Evolutionary conservation across 2,888 invertebrate species (phyloP).

Genomic region (Rhodophaea formosa): DNA sequence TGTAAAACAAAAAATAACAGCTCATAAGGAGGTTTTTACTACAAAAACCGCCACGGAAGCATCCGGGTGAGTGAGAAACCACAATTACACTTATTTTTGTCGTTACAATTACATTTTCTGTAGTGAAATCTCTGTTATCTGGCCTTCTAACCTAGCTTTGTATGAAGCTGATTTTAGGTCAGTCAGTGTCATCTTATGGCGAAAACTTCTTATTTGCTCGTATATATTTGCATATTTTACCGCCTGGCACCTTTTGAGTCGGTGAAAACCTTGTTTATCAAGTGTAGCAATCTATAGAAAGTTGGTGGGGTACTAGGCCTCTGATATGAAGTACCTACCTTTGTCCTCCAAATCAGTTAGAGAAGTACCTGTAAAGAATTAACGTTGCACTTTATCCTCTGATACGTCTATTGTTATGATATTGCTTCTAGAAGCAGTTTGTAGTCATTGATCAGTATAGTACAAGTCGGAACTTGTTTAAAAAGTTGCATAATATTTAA

Average conservation of each 20-base stretch:
- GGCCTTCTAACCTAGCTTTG: conserved; percentile 47
- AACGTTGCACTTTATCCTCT: background rate
- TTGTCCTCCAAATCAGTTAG: background rate
- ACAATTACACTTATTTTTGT: conserved; percentile 32
- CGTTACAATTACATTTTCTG: conserved; percentile 26
- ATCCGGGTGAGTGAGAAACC: conserved; percentile 69
- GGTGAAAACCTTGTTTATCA: conserved; percentile 30
- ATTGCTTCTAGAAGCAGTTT: background rate
- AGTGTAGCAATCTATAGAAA: conserved; percentile 23
- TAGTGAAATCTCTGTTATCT: conserved; percentile 36
- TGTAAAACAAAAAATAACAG: conserved; percentile 54
- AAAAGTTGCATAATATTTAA: conserved; percentile 1
- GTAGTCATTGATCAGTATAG: background rate
- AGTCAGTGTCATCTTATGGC: conserved; percentile 59
- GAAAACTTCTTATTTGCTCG: conserved; percentile 46
- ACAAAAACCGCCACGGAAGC: conserved; percentile 67
- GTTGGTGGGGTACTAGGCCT: conserved; percentile 7
- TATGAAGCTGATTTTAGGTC: conserved; percentile 60
- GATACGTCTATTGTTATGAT: background rate
- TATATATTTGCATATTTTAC: conserved; percentile 49
- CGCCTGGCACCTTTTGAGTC: conserved; percentile 29
- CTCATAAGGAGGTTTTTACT: conserved; percentile 58
- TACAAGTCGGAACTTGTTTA: background rate
- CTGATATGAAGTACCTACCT: background rate
- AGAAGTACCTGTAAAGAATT: background rate